These are phyloP conservation scores for Narcine bancroftii DNA, from an alignment of 2,113 vertebrate species.

Conservation along the genomic window DNA sequence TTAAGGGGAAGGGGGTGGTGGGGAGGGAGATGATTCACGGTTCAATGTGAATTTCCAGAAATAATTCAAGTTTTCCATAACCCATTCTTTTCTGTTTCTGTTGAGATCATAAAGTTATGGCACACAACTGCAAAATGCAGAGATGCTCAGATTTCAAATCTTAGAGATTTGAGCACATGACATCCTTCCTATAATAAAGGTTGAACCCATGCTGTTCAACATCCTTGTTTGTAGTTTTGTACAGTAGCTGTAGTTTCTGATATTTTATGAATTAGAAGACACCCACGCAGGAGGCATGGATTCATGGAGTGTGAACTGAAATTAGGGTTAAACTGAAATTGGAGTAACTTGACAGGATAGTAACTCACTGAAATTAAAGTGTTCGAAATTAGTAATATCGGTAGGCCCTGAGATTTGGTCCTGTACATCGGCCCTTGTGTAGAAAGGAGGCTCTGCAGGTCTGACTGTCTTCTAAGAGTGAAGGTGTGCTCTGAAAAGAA, in stretches of 20 bases:
- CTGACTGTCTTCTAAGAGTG: neutral
- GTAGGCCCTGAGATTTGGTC: neutral
- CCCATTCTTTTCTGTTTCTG: neutral
- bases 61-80: neutral
- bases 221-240: neutral
- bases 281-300: neutral
- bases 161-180: neutral
- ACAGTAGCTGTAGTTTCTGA: neutral
- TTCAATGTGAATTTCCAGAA: neutral
- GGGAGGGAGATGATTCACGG: neutral
- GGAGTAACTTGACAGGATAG: neutral
- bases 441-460: neutral
- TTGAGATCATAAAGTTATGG: neutral
- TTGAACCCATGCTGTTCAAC: neutral
- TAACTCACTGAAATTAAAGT: neutral
- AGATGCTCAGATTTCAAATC: neutral
- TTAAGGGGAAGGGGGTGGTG: neutral
- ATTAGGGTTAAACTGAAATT: neutral
- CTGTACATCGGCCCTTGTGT: neutral
- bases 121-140: neutral
- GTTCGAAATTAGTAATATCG: neutral
- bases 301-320: neutral
- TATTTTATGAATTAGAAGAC: neutral
- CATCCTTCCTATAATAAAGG: neutral
- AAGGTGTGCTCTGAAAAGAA: neutral